Base-by-base conservation (phyloP, 2,797 vertebrate genomes). In the Rachycentron canadum region DNA sequence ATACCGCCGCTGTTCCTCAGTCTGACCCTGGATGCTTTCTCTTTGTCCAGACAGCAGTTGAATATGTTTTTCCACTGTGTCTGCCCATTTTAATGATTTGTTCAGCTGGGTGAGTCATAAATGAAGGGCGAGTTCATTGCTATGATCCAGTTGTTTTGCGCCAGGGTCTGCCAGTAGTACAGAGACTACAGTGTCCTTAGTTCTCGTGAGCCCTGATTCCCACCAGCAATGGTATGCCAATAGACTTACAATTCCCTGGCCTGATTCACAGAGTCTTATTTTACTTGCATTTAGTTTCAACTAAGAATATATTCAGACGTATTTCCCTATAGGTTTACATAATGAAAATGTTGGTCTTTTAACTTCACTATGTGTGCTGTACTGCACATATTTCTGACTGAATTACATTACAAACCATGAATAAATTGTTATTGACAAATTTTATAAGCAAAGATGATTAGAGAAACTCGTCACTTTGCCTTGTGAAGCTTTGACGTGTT, bases 21-120 rank as follows among this genome's bases (percentile, higher is more conserved):
- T 77, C 70, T 85, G 80, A 86, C 84, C 76, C 59, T n/a, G 17
- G 61, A 9, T 70, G 53, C 53, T 68, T 34, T 45, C 36, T 75
- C 43, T 77, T 71, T 65, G 72, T 88, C 79, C 83, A 82, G 81
- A 79, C 77, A 64, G 74, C 62, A 40, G 72, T 32, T 56, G 56
- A 81, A 83, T 53, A 25, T 69, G 30, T 60, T 84, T 88, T 89
- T 90, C 83, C 79, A 49, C 61, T 16, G 55, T 17, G 53, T 72
- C 69, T 77, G 79, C 79, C 85, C 75, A 14, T 79, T 82, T 81
- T 50, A 77, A 61, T 76, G 76, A 78, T 85, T 73, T 62, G 57
- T 68, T 79, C 55, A 45, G 87, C 68, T 49, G 32, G 41, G 53
- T 81, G 84, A 90, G 79, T 88, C 86, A 82, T 53, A 71, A 23